Percentiles rank a stretch among this genome's conserved stretches.
Conservation (phyloP, 1,140 invertebrate species). For the Cydia fagiglandana region DNA sequence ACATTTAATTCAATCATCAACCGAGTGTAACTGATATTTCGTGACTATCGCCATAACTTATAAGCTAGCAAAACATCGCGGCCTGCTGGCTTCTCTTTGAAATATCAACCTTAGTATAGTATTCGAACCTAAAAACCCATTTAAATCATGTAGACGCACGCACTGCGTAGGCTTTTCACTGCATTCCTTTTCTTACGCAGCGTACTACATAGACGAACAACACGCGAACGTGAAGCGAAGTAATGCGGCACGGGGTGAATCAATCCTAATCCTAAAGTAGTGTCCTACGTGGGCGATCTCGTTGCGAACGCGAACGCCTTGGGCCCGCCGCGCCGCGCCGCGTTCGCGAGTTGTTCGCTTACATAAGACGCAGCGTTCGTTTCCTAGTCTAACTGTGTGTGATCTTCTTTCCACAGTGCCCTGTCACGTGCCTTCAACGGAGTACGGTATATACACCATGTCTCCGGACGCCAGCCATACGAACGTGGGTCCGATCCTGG, state of each 20-base stretch:
- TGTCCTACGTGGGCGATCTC: no score
- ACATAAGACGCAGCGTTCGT: no score
- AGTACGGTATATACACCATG: conserved; percentile 83
- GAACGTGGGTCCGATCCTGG: conserved; percentile 66
- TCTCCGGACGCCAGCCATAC: conserved; percentile 58
- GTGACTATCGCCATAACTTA: no score
- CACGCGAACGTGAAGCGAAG: no score
- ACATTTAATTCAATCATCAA: not conserved
- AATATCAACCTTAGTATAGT: not conserved
- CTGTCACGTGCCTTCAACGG: conserved; percentile 82
- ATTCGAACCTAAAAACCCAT: not conserved
- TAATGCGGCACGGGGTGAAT: no score
- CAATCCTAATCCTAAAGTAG: no score
- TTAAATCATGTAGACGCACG: not conserved
- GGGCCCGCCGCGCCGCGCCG: no score
- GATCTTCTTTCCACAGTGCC: conserved; percentile 77
- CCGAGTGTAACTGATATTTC: no score
- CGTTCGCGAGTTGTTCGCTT: no score
- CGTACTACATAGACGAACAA: no score
- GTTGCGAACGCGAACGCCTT: no score
- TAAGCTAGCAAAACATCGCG: not conserved
- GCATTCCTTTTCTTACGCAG: not conserved
- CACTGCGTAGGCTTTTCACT: not conserved
- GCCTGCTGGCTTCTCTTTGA: not conserved
- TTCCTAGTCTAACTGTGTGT: not conserved